Base-by-base conservation (phyloP, 1,140 invertebrate species). In the Cydia amplana region DNA sequence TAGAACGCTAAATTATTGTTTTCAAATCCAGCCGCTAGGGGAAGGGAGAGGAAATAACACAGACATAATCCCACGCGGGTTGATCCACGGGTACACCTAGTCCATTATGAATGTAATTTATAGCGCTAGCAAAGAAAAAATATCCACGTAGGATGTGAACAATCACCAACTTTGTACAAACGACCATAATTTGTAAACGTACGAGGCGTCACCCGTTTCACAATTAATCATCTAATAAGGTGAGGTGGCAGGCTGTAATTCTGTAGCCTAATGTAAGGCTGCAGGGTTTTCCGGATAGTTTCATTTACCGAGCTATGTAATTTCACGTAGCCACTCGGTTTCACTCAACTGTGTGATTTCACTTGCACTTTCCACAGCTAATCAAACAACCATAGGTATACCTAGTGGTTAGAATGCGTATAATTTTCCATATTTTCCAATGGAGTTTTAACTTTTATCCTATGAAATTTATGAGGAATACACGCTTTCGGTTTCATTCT, bases 281-380 rank as follows among this genome's bases (percentile, higher is more conserved):
- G 72, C 76, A 70, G 72, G 55, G 81, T 78, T 79, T 82, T 79
- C 81, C 78, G 80, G 78, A 76, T 55, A 74, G 75, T 79, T 79
- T 73, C 75, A 76, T 75, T 78, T 74, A 25, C 55, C 46, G 65
- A 64, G 72, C 67, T 46, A 25, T 23, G 74, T 77, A 81, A 76
- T 79, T 64, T 67, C 74, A 79, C 32, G 51, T 75, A 51, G 63
- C 20, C 28, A 28, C 55, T 73, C 72, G 32, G 79, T 79, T 78
- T 75, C 81, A 81, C 74, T 79, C 55, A 55, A 75, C 72, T 81
- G 73, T 76, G 78, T 76, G 81, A 78, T 86, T 85, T 86, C 74
- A 77, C 74, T 77, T 55, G 25, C 75, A 78, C 79, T 80, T 80
- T 80, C 76, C 83, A 82, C 78, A 70, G 75, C 46, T 63, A 75